Evolutionary conservation across 2,797 vertebrate genomes (phyloP).

Genomic region (Paedocypris micromegethes): DNA sequence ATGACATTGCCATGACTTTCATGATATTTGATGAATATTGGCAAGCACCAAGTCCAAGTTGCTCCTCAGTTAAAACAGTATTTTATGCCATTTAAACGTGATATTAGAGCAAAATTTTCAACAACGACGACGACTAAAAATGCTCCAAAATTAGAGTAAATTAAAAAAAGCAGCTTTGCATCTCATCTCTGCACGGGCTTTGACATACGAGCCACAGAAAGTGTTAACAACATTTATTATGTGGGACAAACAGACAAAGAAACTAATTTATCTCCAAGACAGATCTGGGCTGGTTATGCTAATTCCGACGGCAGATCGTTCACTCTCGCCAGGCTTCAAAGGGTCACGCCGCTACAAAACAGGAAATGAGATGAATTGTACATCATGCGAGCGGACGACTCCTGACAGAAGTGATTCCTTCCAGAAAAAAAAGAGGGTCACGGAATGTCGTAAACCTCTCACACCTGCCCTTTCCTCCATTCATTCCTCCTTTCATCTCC

Average conservation of each 20-base stretch:
- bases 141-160: constrained; percentile 51
- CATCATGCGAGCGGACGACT: constrained; percentile 70
- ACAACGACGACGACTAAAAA: constrained; percentile 35
- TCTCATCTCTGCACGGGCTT: constrained; percentile 78
- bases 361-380: constrained; percentile 78
- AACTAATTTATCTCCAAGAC: constrained; percentile 82
- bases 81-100: no score
- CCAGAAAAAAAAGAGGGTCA: constrained; percentile 48
- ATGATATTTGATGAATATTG: no score
- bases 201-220: constrained; percentile 80
- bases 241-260: constrained; percentile 79
- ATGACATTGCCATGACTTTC: no score
- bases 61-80: no score
- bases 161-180: constrained; percentile 74
- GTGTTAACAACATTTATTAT: constrained; percentile 82
- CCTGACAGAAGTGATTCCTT: constrained; percentile 46
- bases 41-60: no score
- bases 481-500: constrained; percentile 38
- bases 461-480: constrained; percentile 31
- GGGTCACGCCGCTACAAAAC: constrained; percentile 76
- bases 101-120: not conserved
- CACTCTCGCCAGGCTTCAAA: constrained; percentile 28
- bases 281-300: constrained; percentile 82
- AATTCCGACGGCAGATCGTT: constrained; percentile 57
- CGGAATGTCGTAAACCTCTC: constrained; percentile 41